Evolutionary conservation across 2,797 vertebrate species (phyloP).

Genomic region (Platyrinchus mystaceus): DNA sequence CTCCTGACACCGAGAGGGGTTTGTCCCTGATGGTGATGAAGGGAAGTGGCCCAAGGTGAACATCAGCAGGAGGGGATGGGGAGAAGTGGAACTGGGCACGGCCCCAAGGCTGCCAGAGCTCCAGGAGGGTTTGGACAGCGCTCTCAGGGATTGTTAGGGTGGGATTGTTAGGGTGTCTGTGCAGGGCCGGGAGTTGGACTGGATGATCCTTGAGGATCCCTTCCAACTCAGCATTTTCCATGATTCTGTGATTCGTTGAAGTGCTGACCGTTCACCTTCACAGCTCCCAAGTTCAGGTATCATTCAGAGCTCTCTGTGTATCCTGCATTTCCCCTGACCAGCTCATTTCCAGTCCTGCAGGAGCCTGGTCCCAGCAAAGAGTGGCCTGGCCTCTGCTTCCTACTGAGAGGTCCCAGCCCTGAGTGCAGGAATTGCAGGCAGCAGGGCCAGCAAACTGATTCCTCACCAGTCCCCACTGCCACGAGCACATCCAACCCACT

Average conservation of each 20-base stretch:
- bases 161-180: neutral
- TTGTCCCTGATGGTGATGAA: neutral
- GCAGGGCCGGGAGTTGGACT: neutral
- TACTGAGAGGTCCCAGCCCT: neutral
- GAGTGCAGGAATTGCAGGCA: neutral
- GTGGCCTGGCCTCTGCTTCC: neutral
- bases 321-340: neutral
- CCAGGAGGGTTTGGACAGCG: neutral
- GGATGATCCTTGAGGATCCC: neutral
- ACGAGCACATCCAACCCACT: neutral
- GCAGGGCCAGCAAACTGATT: neutral
- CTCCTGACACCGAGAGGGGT: neutral
- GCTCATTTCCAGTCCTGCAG: neutral
- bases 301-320: neutral
- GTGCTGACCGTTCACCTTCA: neutral
- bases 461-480: neutral
- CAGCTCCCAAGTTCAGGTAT: neutral
- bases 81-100: neutral
- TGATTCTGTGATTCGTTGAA: neutral
- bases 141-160: neutral
- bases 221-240: neutral
- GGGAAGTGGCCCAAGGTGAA: neutral
- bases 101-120: neutral
- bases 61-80: neutral
- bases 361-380: neutral